These are phyloP conservation scores for Parnassius orleans DNA, from an alignment of 2,888 invertebrate genomes.

Conservation along the genomic window DNA sequence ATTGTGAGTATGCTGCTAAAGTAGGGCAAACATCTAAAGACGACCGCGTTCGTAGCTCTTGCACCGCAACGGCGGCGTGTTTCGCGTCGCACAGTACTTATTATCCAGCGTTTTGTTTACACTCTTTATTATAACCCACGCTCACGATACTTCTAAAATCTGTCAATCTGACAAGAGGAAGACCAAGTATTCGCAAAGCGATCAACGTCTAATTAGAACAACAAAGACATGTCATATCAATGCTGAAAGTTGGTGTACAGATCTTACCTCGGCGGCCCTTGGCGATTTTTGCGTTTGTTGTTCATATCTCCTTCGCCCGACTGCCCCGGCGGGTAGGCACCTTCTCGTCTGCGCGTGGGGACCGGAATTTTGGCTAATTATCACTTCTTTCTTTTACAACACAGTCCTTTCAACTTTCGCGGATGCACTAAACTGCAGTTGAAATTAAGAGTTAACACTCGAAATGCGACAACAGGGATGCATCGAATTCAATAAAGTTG, in stretches of 20 bases:
- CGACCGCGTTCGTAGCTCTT: conserved; percentile 51
- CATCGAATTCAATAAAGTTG: conserved; percentile 74
- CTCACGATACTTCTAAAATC: conserved; percentile 47
- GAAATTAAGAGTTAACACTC: conserved; percentile 76
- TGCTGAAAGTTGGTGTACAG: conserved; percentile 55
- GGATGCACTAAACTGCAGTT: conserved; percentile 81
- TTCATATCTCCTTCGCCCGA: conserved; percentile 85
- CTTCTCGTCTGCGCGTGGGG: conserved; percentile 90
- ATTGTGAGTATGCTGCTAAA: conserved; percentile 59
- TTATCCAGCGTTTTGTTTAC: conserved; percentile 64
- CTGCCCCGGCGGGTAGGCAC: conserved; percentile 87
- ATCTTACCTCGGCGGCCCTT: conserved; percentile 86
- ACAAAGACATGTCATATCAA: conserved; percentile 75
- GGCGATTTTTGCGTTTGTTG: conserved; percentile 92
- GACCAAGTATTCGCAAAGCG: conserved; percentile 54
- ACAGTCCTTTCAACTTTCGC: conserved; percentile 82
- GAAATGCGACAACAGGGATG: conserved; percentile 74
- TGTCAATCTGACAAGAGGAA: conserved; percentile 59
- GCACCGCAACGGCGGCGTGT: conserved; percentile 54
- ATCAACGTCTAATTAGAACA: conserved; percentile 53
- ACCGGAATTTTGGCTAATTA: conserved; percentile 90
- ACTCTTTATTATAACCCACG: conserved; percentile 52
- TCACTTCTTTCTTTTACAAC: conserved; percentile 80
- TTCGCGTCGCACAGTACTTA: conserved; percentile 47
- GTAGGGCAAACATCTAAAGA: conserved; percentile 76